Conservation (phyloP, 2,797 vertebrate genomes). For the Etheostoma nigrum region DNA sequence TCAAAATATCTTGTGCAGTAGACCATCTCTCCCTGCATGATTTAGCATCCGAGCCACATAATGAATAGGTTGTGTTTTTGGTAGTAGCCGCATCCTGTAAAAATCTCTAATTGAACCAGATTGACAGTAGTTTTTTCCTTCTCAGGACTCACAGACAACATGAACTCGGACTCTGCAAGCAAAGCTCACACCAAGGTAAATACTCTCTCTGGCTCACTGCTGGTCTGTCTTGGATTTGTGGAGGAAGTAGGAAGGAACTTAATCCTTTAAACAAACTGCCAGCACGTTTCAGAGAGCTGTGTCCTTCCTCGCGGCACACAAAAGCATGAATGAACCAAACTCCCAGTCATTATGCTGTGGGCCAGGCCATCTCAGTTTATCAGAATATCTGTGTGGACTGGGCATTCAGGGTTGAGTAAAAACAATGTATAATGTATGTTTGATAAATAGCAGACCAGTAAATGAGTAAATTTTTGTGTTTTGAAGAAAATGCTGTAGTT, state of each 20-base stretch:
- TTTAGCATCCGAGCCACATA: background rate
- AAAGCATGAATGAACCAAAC: slow-evolving; percentile 33
- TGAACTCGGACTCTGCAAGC: slow-evolving; percentile 89
- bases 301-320: slow-evolving; percentile 13
- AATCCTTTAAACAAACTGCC: slow-evolving; percentile 25
- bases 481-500: background rate
- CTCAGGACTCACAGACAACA: slow-evolving; percentile 92
- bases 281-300: slow-evolving; percentile 8
- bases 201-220: slow-evolving; percentile 2
- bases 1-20: too few species aligned
- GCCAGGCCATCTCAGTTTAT: slow-evolving; percentile 3
- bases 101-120: background rate
- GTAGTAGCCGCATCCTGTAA: background rate
- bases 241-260: background rate
- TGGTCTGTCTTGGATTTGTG: slow-evolving; percentile 2
- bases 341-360: slow-evolving; percentile 1
- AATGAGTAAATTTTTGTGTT: background rate
- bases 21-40: too few species aligned
- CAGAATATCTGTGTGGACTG: background rate
- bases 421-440: background rate
- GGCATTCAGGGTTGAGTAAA: background rate
- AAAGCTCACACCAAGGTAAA: slow-evolving; percentile 93
- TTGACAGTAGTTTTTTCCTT: slow-evolving; percentile 47
- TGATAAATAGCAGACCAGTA: background rate
- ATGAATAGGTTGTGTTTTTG: background rate